Percentiles rank a stretch among this genome's conserved stretches.
Evolutionary conservation across 2,113 vertebrate species (phyloP).

Genomic region (Abramis brama): DNA sequence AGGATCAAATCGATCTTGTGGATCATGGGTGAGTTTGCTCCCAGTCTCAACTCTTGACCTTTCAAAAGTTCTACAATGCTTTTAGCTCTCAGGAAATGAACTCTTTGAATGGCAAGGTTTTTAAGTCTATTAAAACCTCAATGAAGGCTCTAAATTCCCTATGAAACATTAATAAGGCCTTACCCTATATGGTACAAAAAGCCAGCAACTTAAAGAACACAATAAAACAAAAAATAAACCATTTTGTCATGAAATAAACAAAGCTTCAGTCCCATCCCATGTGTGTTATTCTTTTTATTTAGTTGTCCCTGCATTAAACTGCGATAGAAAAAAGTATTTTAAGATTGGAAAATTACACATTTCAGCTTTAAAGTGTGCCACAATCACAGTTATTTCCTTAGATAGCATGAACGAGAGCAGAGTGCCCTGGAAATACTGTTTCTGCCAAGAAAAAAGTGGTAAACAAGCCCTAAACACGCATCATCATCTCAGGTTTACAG

Average conservation of each 20-base stretch:
- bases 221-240: background rate
- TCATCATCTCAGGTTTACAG: constrained; percentile 41
- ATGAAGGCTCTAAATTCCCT: background rate
- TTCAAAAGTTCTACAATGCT: constrained; percentile 34
- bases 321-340: background rate
- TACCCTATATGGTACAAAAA: background rate
- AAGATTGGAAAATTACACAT: background rate
- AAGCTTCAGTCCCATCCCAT: background rate
- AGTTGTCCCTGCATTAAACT: background rate
- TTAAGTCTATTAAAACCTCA: constrained; percentile 5
- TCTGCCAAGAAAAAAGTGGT: background rate
- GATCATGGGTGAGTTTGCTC: constrained; percentile 38
- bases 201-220: background rate
- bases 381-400: constrained; percentile 15
- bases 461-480: constrained; percentile 29
- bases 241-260: background rate
- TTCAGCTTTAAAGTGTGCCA: background rate
- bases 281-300: background rate
- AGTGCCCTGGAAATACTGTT: background rate
- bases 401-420: background rate
- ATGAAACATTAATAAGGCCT: background rate
- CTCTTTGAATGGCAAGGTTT: background rate
- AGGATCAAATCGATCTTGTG: constrained; percentile 44
- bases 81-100: constrained; percentile 7
- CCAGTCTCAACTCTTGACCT: constrained; percentile 36